These are phyloP conservation scores for Melanophora roralis DNA, from an alignment of 2,888 invertebrate genomes.

Conservation along the genomic window DNA sequence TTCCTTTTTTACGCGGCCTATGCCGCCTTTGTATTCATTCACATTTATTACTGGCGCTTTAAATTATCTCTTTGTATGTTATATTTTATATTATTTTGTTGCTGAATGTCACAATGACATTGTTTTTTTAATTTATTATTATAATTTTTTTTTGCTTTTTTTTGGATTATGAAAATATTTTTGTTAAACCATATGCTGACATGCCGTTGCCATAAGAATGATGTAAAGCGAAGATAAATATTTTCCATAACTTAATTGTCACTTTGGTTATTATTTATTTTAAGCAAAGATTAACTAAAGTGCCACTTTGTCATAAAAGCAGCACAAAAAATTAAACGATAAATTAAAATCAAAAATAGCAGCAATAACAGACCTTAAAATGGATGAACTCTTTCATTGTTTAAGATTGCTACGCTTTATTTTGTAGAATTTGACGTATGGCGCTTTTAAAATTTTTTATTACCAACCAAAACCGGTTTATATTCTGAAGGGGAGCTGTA, in stretches of 20 bases:
- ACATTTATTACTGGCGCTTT: neutral
- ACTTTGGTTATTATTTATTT: conserved; percentile 22
- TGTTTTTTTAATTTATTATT: neutral
- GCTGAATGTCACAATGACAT: neutral
- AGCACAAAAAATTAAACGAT: conserved; percentile 5
- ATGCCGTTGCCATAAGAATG: conserved; percentile 6
- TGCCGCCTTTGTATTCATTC: neutral
- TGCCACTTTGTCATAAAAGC: conserved; percentile 49
- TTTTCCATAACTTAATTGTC: conserved; percentile 33
- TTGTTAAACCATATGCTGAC: neutral
- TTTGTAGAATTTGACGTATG: too few species aligned
- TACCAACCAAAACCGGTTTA: too few species aligned
- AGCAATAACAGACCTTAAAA: neutral
- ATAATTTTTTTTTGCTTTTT: neutral
- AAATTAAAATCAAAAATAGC: neutral
- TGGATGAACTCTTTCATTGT: neutral
- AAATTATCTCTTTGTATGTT: neutral
- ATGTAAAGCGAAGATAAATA: neutral
- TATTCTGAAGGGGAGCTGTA: too few species aligned
- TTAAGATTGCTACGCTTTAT: too few species aligned
- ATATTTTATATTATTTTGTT: neutral
- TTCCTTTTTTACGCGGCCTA: neutral
- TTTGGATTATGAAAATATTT: neutral
- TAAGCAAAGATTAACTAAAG: conserved; percentile 45
- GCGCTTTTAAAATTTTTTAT: too few species aligned